Percentiles rank a stretch among this genome's conserved stretches.
Evolutionary conservation across 2,888 invertebrate genomes (phyloP).

Genomic region (Cryptus armator): DNA sequence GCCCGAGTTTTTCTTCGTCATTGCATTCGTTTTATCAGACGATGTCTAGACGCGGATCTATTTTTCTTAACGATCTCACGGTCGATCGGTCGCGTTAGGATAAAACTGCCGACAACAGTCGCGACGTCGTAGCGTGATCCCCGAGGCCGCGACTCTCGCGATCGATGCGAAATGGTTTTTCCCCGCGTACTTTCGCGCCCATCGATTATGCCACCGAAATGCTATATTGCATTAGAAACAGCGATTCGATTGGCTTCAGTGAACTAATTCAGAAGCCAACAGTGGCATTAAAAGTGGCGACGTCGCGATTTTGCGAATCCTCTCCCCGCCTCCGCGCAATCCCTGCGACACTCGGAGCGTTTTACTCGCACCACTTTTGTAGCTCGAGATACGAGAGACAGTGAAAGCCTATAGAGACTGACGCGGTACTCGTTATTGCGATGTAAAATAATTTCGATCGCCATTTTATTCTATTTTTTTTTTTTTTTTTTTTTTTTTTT

Average conservation of each 20-base stretch:
- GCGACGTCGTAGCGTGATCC: background rate
- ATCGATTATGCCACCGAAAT: background rate
- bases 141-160: background rate
- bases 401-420: slow-evolving; percentile 10
- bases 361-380: too few species aligned
- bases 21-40: slow-evolving; percentile 58
- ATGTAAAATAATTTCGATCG: background rate
- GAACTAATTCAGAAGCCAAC: slow-evolving; percentile 7
- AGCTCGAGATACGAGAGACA: slow-evolving; percentile 1
- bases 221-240: background rate
- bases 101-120: background rate
- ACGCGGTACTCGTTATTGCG: background rate
- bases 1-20: slow-evolving; percentile 53
- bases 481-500: background rate
- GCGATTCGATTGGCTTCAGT: background rate
- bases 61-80: slow-evolving; percentile 49
- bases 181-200: background rate
- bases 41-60: slow-evolving; percentile 64
- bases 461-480: background rate
- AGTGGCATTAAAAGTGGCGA: slow-evolving; percentile 8
- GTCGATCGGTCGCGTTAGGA: slow-evolving; percentile 29
- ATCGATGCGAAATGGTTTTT: background rate
- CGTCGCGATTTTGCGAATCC: background rate
- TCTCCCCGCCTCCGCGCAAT: background rate
- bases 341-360: too few species aligned